Evolutionary conservation across 2,113 vertebrate genomes (phyloP).

Genomic region (Bagarius yarrelli): DNA sequence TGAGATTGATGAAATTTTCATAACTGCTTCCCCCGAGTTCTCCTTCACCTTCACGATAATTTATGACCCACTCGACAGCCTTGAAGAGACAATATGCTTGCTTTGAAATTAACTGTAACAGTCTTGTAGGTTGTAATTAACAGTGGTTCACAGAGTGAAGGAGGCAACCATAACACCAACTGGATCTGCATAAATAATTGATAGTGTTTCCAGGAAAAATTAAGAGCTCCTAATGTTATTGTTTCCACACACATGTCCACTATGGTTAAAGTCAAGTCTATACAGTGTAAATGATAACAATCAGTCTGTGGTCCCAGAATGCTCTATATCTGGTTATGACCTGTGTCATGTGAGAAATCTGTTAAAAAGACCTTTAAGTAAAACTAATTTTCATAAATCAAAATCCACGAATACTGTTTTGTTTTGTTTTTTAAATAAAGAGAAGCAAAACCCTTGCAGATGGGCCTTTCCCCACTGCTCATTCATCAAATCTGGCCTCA

Average conservation of each 20-base stretch:
- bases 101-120: conserved; percentile 89
- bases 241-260: conserved; percentile 54
- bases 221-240: conserved; percentile 54
- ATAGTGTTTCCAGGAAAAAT: conserved; percentile 54
- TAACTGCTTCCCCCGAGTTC: conserved; percentile 89
- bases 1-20: conserved; percentile 94
- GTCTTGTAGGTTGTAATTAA: conserved; percentile 86
- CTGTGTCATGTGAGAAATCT: conserved; percentile 15
- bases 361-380: not conserved
- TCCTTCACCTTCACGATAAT: conserved; percentile 95
- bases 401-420: not conserved
- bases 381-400: conserved; percentile 20
- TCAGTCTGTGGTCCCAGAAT: conserved; percentile 44
- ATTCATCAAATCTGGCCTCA: conserved; percentile 45
- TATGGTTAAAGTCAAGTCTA: conserved; percentile 51
- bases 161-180: conserved; percentile 47
- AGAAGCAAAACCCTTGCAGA: conserved; percentile 30
- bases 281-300: conserved; percentile 39
- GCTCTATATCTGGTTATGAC: conserved; percentile 28
- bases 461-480: conserved; percentile 39
- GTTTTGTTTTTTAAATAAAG: not conserved
- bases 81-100: conserved; percentile 91
- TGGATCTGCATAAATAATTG: conserved; percentile 53
- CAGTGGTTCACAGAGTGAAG: conserved; percentile 51
- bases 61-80: conserved; percentile 86